Conservation (phyloP, 2,113 vertebrate species). For the Embiotoca jacksoni region DNA sequence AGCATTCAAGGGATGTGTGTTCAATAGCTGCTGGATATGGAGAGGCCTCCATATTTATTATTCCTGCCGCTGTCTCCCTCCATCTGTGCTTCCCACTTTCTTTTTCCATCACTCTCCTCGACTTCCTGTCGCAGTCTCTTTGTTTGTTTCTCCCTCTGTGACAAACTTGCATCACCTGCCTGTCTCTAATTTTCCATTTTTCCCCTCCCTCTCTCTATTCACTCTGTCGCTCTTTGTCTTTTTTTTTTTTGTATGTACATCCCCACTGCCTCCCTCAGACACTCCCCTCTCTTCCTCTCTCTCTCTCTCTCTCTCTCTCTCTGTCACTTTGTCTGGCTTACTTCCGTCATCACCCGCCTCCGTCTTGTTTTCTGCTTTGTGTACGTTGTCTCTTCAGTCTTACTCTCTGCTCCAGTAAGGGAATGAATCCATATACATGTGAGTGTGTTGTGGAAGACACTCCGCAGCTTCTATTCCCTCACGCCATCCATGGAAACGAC, state of each 20-base stretch:
- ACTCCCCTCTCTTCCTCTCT: slow-evolving; percentile 9
- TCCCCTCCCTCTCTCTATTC: slow-evolving; percentile 34
- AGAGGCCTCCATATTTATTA: slow-evolving; percentile 48
- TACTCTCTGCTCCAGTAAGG: slow-evolving; percentile 39
- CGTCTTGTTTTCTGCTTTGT: slow-evolving; percentile 56
- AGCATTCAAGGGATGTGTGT: slow-evolving; percentile 37
- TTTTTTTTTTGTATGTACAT: slow-evolving; percentile 22
- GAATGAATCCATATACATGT: slow-evolving; percentile 60
- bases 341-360: slow-evolving; percentile 50
- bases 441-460: slow-evolving; percentile 49
- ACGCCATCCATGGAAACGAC: slow-evolving; percentile 33
- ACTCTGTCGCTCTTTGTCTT: slow-evolving; percentile 37
- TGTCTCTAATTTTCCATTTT: slow-evolving; percentile 50
- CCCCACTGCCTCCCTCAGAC: slow-evolving; percentile 23
- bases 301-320: slow-evolving; percentile 10
- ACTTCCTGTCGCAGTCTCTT: slow-evolving; percentile 52
- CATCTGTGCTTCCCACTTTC: slow-evolving; percentile 46
- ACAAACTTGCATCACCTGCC: slow-evolving; percentile 64
- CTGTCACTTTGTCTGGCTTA: slow-evolving; percentile 54
- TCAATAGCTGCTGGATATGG: slow-evolving; percentile 39
- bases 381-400: slow-evolving; percentile 47
- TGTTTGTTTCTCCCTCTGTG: slow-evolving; percentile 62
- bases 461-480: slow-evolving; percentile 41
- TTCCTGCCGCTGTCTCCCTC: slow-evolving; percentile 25
- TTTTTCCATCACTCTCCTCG: slow-evolving; percentile 28